phyloP scores from a whole-genome alignment of 2,888 invertebrate species.

The Lepidocyrtoides sp. region DNA sequence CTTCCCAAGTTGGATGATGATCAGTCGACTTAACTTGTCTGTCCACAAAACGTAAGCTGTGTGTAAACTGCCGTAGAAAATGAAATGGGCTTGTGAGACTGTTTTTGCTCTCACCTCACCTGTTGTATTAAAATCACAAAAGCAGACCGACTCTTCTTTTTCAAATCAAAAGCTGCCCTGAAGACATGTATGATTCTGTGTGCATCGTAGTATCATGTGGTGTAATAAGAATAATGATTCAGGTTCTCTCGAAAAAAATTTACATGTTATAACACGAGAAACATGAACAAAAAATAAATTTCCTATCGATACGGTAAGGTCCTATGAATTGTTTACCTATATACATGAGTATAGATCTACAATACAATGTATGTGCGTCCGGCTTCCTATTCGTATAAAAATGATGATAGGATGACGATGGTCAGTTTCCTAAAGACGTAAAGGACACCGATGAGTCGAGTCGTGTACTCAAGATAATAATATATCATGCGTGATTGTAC shows the following conservation, averaged over 20 bases:
- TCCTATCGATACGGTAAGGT: neutral
- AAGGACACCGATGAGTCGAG: constrained; percentile 40
- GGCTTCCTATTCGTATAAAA: constrained; percentile 59
- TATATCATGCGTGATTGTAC: constrained; percentile 34
- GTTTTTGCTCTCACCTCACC: constrained; percentile 50
- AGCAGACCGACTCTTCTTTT: constrained; percentile 52
- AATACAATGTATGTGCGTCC: constrained; percentile 21
- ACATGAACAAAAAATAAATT: neutral
- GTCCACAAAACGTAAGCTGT: neutral
- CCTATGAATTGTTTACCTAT: neutral
- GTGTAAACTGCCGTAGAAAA: no score
- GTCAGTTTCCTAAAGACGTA: constrained; percentile 50
- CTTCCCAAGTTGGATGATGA: constrained; percentile 18
- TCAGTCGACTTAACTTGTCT: constrained; percentile 20
- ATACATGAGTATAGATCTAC: no score
- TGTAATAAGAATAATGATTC: constrained; percentile 61
- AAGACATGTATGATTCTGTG: neutral
- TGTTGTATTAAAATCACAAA: constrained; percentile 58
- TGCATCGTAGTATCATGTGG: constrained; percentile 18
- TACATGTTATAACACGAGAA: neutral
- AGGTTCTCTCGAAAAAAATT: constrained; percentile 60
- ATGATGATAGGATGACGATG: constrained; percentile 35
- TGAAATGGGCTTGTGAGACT: constrained; percentile 6
- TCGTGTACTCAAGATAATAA: constrained; percentile 14
- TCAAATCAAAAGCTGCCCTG: neutral